Conservation (phyloP, 1,140 invertebrate genomes). For the Megalopta genalis region DNA sequence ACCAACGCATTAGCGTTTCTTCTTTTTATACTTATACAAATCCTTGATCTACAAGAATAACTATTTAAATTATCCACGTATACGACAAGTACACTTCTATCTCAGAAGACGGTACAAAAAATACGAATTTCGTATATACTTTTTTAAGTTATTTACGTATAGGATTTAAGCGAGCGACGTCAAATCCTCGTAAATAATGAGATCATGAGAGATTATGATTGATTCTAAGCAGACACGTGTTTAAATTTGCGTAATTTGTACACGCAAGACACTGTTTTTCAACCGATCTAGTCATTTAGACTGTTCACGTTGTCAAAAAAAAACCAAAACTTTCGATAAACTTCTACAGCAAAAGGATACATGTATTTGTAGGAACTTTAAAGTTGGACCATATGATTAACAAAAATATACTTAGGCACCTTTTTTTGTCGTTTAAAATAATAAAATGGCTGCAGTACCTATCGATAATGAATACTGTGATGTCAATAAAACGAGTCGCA, state of each 20-base stretch:
- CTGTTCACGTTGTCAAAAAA: not conserved
- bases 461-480: not conserved
- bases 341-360: not conserved
- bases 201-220: slow-evolving; percentile 15
- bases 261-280: not conserved
- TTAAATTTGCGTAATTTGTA: too few relatives aligned
- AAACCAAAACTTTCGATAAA: not conserved
- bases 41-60: slow-evolving; percentile 30
- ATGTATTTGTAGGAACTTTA: not conserved
- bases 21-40: slow-evolving; percentile 4
- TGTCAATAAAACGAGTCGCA: not conserved
- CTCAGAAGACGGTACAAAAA: slow-evolving; percentile 22
- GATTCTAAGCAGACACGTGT: not conserved
- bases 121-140: slow-evolving; percentile 43
- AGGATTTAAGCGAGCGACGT: not conserved
- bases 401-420: not conserved
- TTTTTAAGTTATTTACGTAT: slow-evolving; percentile 22
- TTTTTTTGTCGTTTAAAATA: too few relatives aligned
- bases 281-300: not conserved
- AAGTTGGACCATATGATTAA: not conserved
- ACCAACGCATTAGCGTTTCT: not conserved
- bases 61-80: not conserved
- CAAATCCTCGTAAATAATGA: slow-evolving; percentile 17
- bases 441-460: not conserved
- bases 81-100: not conserved